Conservation (phyloP, 2,888 invertebrate species). For the Dasysyrphus tricinctus region DNA sequence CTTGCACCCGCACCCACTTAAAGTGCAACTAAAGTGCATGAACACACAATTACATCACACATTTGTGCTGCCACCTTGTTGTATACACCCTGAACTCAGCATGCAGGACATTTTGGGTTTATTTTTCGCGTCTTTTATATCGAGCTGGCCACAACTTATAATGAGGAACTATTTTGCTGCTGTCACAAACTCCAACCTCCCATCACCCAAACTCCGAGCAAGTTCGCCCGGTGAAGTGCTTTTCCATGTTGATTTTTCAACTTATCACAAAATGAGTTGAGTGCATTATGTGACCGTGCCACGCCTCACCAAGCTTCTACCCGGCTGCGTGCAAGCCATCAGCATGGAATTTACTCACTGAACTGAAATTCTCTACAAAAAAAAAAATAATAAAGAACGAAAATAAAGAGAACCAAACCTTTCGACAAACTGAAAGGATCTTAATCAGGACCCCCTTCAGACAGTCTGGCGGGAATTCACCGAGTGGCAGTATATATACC, state of each 20-base stretch:
- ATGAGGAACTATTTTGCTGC: constrained; percentile 61
- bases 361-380: constrained; percentile 32
- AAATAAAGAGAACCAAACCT: constrained; percentile 24
- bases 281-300: constrained; percentile 72
- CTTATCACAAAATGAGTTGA: constrained; percentile 75
- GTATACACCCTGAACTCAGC: constrained; percentile 1
- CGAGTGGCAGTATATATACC: neutral
- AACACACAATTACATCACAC: constrained; percentile 61
- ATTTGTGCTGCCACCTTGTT: constrained; percentile 42
- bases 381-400: constrained; percentile 14
- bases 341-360: constrained; percentile 33
- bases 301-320: constrained; percentile 57
- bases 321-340: constrained; percentile 27
- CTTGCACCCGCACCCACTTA: constrained; percentile 65
- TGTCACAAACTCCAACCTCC: constrained; percentile 22
- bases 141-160: constrained; percentile 61
- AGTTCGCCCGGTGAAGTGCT: constrained; percentile 70
- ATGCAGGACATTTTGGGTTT: constrained; percentile 15
- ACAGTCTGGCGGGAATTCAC: constrained; percentile 55
- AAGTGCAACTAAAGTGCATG: constrained; percentile 69
- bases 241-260: constrained; percentile 75
- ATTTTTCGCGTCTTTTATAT: constrained; percentile 9
- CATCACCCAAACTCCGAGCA: constrained; percentile 24
- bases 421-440: constrained; percentile 67
- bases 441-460: constrained; percentile 68